These are phyloP conservation scores for Zosterops hypoxanthus DNA, from an alignment of 2,113 vertebrate genomes.

Conservation along the genomic window DNA sequence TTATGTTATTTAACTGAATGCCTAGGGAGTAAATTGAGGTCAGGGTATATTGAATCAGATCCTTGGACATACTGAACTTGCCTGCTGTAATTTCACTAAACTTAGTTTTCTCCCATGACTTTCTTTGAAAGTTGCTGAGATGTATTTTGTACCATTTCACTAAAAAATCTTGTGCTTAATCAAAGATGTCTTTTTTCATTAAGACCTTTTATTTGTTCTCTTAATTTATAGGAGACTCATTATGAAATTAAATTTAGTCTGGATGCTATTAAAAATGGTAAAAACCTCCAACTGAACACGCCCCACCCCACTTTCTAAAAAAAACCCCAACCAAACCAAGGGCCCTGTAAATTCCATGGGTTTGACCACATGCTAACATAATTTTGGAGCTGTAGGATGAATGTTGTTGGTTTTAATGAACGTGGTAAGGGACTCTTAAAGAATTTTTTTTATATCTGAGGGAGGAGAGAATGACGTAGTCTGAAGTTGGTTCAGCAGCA, in stretches of 20 bases:
- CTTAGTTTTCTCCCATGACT: background rate
- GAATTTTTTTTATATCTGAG: background rate
- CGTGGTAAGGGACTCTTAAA: background rate
- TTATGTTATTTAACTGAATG: background rate
- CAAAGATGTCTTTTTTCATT: background rate
- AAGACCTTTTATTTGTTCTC: background rate
- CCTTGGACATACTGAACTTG: background rate
- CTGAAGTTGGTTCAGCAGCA: background rate
- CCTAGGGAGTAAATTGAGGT: background rate
- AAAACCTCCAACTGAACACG: fast-evolving
- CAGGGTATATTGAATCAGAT: background rate
- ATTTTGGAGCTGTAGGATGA: background rate
- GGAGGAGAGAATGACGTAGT: background rate
- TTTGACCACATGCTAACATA: background rate
- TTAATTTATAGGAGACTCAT: background rate
- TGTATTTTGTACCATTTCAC: background rate
- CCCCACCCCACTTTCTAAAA: background rate
- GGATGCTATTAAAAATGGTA: background rate
- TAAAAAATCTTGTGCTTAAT: background rate
- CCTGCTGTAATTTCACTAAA: background rate
- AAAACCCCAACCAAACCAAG: background rate
- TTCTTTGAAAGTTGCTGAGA: background rate
- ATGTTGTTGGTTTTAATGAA: background rate
- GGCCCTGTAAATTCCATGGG: background rate
- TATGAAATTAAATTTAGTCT: background rate